phyloP scores from a whole-genome alignment of 1,140 invertebrate species.

The Chironomus tepperi region DNA sequence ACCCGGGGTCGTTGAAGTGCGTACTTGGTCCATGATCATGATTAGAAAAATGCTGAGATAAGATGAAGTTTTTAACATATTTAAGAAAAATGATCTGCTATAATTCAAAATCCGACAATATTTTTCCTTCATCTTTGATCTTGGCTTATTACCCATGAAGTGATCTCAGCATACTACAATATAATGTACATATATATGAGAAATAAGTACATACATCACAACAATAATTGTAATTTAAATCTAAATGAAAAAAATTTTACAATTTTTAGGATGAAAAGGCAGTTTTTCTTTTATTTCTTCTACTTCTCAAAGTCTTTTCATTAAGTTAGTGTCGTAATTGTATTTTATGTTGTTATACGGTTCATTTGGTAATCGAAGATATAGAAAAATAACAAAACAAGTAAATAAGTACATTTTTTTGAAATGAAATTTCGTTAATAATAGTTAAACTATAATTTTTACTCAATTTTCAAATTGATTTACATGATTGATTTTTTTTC shows the following conservation, averaged over 20 bases:
- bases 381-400: background rate
- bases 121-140: no score
- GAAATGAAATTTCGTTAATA: background rate
- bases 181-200: no score
- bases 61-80: no score
- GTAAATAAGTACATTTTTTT: background rate
- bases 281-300: background rate
- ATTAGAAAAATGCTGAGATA: no score
- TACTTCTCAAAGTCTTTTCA: background rate
- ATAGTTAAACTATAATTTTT: constrained; percentile 8
- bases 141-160: no score
- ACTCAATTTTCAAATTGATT: background rate
- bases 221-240: background rate
- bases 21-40: no score
- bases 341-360: constrained; percentile 1
- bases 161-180: no score
- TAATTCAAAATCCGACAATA: background rate
- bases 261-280: constrained; percentile 12
- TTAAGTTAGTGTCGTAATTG: background rate
- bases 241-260: background rate
- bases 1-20: no score
- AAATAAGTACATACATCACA: no score
- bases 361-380: constrained; percentile 13
- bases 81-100: background rate
- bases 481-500: background rate